Percentiles rank a stretch among this genome's conserved stretches.
Evolutionary conservation across 2,797 vertebrate genomes (phyloP).

Genomic region (Gymnodraco acuticeps): DNA sequence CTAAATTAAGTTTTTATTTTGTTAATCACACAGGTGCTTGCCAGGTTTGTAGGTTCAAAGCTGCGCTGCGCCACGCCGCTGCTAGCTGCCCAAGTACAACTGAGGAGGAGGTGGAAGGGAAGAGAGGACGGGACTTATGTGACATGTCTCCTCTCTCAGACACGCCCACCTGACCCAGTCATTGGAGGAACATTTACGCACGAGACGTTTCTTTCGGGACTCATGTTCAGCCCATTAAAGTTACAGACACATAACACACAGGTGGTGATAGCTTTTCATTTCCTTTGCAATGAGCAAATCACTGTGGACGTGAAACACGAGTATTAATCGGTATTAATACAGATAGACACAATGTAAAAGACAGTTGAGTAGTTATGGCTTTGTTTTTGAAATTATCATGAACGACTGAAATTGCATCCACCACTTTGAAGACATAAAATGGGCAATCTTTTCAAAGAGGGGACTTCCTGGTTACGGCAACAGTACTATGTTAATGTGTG

Average conservation of each 20-base stretch:
- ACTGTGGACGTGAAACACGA: neutral
- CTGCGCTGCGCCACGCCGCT: slow-evolving; percentile 24
- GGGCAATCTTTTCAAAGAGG: neutral
- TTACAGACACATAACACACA: neutral
- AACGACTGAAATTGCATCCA: neutral
- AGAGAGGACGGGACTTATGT: slow-evolving; percentile 42
- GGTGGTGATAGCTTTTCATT: neutral
- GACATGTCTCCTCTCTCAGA: neutral
- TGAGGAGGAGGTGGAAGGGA: slow-evolving; percentile 25
- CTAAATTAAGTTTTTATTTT: neutral
- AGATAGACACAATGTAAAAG: neutral
- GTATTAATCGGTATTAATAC: too few species aligned
- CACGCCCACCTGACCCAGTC: slow-evolving; percentile 61
- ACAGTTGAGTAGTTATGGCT: too few species aligned
- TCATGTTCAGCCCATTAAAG: neutral
- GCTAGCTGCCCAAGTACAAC: slow-evolving; percentile 1
- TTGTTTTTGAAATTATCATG: neutral
- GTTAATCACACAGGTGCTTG: neutral
- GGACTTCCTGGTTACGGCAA: slow-evolving; percentile 9
- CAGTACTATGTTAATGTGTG: neutral
- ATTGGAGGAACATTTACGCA: slow-evolving; percentile 63
- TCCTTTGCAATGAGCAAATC: neutral
- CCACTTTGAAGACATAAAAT: neutral
- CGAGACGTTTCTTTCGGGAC: neutral
- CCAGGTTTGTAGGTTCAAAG: slow-evolving; percentile 10